These are phyloP conservation scores for Buphagus erythrorhynchus DNA, from an alignment of 2,797 vertebrate species.

Conservation along the genomic window DNA sequence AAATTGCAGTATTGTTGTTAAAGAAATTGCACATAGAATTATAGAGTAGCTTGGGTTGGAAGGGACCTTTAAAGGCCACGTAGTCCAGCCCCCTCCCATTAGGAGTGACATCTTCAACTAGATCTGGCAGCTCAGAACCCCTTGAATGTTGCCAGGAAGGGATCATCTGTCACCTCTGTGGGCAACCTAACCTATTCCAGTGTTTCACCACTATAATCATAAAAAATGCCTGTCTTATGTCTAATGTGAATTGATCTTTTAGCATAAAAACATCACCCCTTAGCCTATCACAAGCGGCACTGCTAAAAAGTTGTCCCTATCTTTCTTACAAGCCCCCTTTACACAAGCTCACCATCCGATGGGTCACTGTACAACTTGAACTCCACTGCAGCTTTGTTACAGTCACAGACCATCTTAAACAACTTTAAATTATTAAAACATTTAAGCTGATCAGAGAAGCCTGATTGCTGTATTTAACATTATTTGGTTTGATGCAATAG, in stretches of 20 bases:
- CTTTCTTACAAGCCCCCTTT: neutral
- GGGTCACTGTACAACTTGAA: neutral
- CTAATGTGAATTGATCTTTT: neutral
- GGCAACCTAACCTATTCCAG: neutral
- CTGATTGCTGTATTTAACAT: neutral
- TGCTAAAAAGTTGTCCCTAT: neutral
- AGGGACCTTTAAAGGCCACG: neutral
- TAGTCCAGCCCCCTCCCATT: neutral
- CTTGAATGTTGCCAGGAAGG: neutral
- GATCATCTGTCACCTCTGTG: neutral
- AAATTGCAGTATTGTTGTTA: neutral
- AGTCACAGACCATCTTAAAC: neutral
- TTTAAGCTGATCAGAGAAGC: neutral
- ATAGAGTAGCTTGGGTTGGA: neutral
- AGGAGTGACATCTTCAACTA: neutral
- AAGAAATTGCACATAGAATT: neutral
- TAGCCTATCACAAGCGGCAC: rapidly evolving
- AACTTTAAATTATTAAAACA: neutral
- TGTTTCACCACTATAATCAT: neutral
- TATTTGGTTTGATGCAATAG: neutral
- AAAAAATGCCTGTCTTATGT: neutral
- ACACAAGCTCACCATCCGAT: rapidly evolving
- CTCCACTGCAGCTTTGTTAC: neutral
- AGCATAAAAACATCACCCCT: neutral
- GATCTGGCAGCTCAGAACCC: neutral